These are phyloP conservation scores for Spea multiplicata DNA, from an alignment of 2,113 vertebrate genomes.

Conservation along the genomic window DNA sequence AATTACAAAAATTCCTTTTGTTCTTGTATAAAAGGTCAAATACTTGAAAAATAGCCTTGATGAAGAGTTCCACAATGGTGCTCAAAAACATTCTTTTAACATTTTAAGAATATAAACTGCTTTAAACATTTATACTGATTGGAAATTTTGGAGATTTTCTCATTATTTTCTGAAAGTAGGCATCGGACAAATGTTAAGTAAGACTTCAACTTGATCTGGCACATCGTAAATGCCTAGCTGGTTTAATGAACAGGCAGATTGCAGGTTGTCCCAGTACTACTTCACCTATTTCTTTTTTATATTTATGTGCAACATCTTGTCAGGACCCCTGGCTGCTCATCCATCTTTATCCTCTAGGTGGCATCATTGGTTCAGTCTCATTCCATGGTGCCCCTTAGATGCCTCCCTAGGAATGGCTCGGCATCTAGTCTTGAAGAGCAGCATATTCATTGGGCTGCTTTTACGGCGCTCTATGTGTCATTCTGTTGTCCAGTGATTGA, in stretches of 20 bases:
- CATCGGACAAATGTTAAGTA: slow-evolving; percentile 1
- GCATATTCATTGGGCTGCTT: too few relatives aligned
- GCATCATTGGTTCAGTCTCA: too few relatives aligned
- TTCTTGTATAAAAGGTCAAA: slow-evolving; percentile 51
- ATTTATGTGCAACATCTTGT: too few relatives aligned
- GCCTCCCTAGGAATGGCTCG: too few relatives aligned
- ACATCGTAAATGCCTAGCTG: neutral
- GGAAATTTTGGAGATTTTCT: slow-evolving; percentile 52
- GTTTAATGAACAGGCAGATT: neutral
- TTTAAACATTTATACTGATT: slow-evolving; percentile 59
- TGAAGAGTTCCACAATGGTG: slow-evolving; percentile 50
- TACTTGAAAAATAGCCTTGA: slow-evolving; percentile 51
- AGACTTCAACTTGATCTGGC: neutral
- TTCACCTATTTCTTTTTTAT: too few relatives aligned
- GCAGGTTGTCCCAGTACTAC: neutral
- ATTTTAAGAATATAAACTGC: slow-evolving; percentile 62
- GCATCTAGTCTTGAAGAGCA: too few relatives aligned
- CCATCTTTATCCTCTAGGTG: too few relatives aligned
- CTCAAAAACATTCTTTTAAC: slow-evolving; percentile 50
- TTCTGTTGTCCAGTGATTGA: too few relatives aligned
- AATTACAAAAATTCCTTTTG: slow-evolving; percentile 40
- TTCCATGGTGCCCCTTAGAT: too few relatives aligned
- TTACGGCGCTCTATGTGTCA: too few relatives aligned
- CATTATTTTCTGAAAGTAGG: slow-evolving; percentile 2
- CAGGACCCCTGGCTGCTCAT: too few relatives aligned